phyloP scores from a whole-genome alignment of 2,113 vertebrate genomes.

The Onychostruthus taczanowskii region DNA sequence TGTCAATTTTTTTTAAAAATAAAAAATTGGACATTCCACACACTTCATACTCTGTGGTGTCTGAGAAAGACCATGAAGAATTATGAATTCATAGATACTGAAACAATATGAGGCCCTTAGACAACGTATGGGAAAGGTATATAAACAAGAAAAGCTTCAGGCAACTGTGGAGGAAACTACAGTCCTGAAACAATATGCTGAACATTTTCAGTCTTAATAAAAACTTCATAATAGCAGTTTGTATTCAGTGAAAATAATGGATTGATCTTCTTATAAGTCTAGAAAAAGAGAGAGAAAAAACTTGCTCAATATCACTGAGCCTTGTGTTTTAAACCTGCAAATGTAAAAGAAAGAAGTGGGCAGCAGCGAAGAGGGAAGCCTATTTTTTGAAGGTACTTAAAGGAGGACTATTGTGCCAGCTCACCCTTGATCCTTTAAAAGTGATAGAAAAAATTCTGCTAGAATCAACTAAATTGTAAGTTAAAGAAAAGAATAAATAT shows the following conservation, averaged over 20 bases:
- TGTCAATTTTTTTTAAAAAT: not conserved
- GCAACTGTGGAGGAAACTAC: not conserved
- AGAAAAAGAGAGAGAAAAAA: not conserved
- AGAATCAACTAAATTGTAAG: not conserved
- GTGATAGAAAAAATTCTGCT: not conserved
- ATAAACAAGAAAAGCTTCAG: not conserved
- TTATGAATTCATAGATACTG: not conserved
- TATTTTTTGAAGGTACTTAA: not conserved
- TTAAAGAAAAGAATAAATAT: not conserved
- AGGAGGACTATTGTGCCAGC: not conserved
- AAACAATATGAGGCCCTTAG: not conserved
- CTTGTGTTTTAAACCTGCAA: not conserved
- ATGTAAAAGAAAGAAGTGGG: not conserved
- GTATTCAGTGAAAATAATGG: not conserved
- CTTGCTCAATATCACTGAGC: not conserved
- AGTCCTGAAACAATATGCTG: not conserved
- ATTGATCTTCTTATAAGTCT: not conserved
- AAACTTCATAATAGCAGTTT: not conserved
- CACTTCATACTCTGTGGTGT: not conserved
- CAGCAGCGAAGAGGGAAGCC: not conserved
- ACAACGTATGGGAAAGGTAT: not conserved
- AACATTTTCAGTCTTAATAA: not conserved
- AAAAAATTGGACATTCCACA: not conserved
- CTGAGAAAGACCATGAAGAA: not conserved
- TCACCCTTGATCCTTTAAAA: not conserved